Percentiles rank a stretch among this genome's conserved stretches.
These are phyloP conservation scores for Eulemur albifrons DNA, from an alignment of 2,797 vertebrate genomes.

Conservation along the genomic window DNA sequence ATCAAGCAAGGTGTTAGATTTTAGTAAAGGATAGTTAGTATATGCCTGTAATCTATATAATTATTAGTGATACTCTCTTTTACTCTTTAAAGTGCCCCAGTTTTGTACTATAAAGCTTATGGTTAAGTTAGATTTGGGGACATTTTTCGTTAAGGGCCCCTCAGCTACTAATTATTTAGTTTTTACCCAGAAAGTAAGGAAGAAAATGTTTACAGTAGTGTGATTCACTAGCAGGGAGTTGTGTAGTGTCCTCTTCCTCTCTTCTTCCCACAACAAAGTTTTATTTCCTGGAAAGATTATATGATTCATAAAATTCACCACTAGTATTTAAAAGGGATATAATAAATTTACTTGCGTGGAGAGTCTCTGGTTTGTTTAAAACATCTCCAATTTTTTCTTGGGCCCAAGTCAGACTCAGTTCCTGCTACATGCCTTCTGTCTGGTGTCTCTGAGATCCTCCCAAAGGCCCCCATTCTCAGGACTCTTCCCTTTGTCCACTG, in stretches of 20 bases:
- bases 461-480: rapidly evolving
- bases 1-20: neutral
- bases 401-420: neutral
- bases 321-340: neutral
- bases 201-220: neutral
- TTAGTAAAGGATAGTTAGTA: neutral
- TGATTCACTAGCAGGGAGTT: neutral
- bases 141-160: neutral
- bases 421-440: neutral
- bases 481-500: neutral
- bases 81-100: neutral
- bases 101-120: neutral
- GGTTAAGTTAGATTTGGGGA: neutral
- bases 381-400: neutral
- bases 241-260: neutral
- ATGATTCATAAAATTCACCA: neutral
- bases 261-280: neutral
- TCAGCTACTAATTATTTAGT: neutral
- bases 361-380: neutral
- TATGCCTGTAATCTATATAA: neutral
- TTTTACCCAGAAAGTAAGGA: neutral
- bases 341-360: neutral
- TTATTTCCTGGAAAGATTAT: neutral
- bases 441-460: neutral
- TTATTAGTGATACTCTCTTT: neutral